These are phyloP conservation scores for Agrilus cyanescens DNA, from an alignment of 2,888 invertebrate species.

Conservation along the genomic window DNA sequence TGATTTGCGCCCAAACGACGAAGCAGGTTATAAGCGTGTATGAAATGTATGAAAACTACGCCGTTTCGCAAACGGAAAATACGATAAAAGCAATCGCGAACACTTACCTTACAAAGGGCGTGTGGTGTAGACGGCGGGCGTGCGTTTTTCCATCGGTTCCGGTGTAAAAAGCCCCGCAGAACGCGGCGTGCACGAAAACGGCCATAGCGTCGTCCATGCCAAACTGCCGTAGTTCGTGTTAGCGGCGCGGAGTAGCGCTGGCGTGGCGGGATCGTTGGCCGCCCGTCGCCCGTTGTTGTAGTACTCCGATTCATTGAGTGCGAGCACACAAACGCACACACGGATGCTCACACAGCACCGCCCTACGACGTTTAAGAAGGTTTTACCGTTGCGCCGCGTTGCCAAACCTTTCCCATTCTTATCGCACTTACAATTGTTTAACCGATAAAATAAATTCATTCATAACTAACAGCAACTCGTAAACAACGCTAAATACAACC, in stretches of 20 bases:
- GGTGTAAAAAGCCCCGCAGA: constrained; percentile 18
- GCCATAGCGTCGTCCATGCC: constrained; percentile 23
- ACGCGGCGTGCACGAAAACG: constrained; percentile 14
- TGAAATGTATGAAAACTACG: neutral
- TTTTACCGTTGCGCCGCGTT: no score
- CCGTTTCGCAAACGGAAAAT: no score
- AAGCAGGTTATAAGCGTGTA: constrained; percentile 28
- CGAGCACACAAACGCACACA: no score
- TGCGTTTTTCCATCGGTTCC: constrained; percentile 17
- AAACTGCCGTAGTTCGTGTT: constrained; percentile 23
- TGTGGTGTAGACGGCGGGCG: constrained; percentile 8
- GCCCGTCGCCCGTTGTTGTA: constrained; percentile 22
- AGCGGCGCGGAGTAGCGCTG: constrained; percentile 27
- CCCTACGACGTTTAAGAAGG: no score
- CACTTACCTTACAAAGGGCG: constrained; percentile 4
- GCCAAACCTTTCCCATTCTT: no score
- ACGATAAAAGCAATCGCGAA: neutral
- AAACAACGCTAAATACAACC: no score
- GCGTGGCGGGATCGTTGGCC: constrained; percentile 32
- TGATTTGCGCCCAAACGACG: constrained; percentile 29
- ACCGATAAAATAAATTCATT: no score
- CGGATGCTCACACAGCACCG: no score
- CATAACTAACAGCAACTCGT: no score
- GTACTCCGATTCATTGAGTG: constrained; percentile 32
- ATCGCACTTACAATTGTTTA: no score